Evolutionary conservation across 2,888 invertebrate species (phyloP).

Genomic region (Rotaria socialis): DNA sequence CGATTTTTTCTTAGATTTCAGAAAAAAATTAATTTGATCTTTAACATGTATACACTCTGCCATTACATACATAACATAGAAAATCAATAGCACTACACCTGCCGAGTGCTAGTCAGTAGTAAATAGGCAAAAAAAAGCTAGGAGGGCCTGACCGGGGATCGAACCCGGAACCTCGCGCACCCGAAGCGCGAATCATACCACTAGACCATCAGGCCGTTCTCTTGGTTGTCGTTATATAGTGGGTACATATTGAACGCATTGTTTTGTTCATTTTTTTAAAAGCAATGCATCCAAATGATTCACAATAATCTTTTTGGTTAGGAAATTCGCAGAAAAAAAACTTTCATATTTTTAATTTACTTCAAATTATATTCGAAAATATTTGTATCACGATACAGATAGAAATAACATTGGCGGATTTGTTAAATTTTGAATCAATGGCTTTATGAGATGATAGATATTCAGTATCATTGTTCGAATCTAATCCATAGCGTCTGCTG

Average conservation of each 20-base stretch:
- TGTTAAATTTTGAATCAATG: background rate
- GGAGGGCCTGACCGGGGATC: constrained; percentile 27
- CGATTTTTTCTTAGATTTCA: no score
- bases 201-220: constrained; percentile 32
- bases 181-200: constrained; percentile 32
- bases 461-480: background rate
- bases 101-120: background rate
- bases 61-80: no score
- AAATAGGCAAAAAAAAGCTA: background rate
- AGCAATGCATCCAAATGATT: no score
- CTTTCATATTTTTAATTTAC: no score
- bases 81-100: no score
- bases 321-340: no score
- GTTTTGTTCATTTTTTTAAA: background rate
- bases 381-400: background rate
- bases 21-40: no score
- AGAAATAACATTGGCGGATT: background rate
- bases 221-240: background rate
- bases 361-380: background rate
- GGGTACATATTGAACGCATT: background rate
- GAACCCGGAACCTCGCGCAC: constrained; percentile 32
- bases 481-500: background rate
- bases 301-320: no score
- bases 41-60: no score
- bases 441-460: background rate